Evolutionary conservation across 2,113 vertebrate species (phyloP), one percentile per base, ranked within the genome.

Genomic region (Gallinago media): DNA sequence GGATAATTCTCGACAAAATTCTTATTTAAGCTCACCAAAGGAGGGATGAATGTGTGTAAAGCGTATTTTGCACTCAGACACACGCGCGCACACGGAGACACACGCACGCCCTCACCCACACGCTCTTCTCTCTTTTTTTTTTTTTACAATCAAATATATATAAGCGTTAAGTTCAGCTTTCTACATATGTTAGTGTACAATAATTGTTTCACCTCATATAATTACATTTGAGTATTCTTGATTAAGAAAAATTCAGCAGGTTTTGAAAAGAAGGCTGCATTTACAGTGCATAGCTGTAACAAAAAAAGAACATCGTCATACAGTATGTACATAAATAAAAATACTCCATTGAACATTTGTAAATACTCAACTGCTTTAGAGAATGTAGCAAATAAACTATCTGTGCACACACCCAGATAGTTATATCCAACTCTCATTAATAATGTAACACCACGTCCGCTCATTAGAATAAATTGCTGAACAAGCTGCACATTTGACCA

Each of bases 251-350:
- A 96, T 97, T 99, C 96, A 97, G 98, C 98, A 97, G 98, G 97
- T 98, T 99, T 96, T 98, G 98, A 99, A 99, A 99, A 99, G 98
- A 99, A 99, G 98, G 99, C 99, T 99, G 99, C 98, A 98, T 99
- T 99, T 99, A 99, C 99, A 99, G 99, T 99, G 99, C 99, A 99
- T 99, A 99, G 99, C 99, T 99, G 99, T 99, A 99, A 99, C 99
- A 99, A 99, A 99, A 38, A 99, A 99, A 99, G 97, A 99, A 99
- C 98, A 98, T 99, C 94, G 95, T 99, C 98, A 97, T 98, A 98
- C 95, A 97, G 79, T 99, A 99, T 99, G 98, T 99, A 99, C 99
- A 99, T 94, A 99, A 99, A 99, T 98, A 99, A 99, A 99, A 99
- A 99, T 99, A 99, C 98, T 99, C 98, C 97, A 98, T 99, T 98